Percentiles rank a stretch among this genome's conserved stretches.
Conservation (phyloP, 1,140 invertebrate genomes). For the Cheumatopsyche charites region DNA sequence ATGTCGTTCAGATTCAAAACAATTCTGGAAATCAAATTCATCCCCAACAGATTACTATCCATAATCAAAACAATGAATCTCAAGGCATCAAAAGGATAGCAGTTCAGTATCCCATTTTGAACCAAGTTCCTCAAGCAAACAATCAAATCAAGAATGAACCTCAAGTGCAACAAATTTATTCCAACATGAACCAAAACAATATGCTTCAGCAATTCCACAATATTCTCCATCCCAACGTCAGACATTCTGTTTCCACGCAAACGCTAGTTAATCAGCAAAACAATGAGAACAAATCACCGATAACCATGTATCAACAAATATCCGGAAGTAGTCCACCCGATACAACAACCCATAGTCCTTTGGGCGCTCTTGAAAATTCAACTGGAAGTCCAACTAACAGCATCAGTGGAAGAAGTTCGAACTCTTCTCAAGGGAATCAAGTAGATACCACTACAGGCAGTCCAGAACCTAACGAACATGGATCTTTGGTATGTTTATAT, state of each 20-base stretch:
- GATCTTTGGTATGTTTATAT: slow-evolving; percentile 55
- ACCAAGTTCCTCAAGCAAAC: slow-evolving; percentile 45
- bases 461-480: slow-evolving; percentile 57
- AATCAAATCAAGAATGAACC: slow-evolving; percentile 42
- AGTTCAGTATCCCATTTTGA: slow-evolving; percentile 45
- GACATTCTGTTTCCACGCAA: slow-evolving; percentile 77
- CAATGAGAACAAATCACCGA: slow-evolving; percentile 63
- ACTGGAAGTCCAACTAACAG: slow-evolving; percentile 62
- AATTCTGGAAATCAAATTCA: slow-evolving; percentile 44
- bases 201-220: slow-evolving; percentile 51
- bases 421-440: slow-evolving; percentile 61
- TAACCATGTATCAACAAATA: slow-evolving; percentile 57
- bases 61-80: slow-evolving; percentile 38
- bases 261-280: slow-evolving; percentile 69
- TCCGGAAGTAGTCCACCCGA: slow-evolving; percentile 70
- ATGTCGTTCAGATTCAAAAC: slow-evolving; percentile 45
- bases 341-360: slow-evolving; percentile 80
- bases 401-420: slow-evolving; percentile 60
- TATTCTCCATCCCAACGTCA: slow-evolving; percentile 50
- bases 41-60: slow-evolving; percentile 45
- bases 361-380: slow-evolving; percentile 54
- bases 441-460: slow-evolving; percentile 60
- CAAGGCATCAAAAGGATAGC: slow-evolving; percentile 41
- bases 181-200: slow-evolving; percentile 54
- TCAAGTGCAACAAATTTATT: slow-evolving; percentile 39